Conservation (phyloP, 2,888 invertebrate genomes). For the Caenorhabditis virilis region DNA sequence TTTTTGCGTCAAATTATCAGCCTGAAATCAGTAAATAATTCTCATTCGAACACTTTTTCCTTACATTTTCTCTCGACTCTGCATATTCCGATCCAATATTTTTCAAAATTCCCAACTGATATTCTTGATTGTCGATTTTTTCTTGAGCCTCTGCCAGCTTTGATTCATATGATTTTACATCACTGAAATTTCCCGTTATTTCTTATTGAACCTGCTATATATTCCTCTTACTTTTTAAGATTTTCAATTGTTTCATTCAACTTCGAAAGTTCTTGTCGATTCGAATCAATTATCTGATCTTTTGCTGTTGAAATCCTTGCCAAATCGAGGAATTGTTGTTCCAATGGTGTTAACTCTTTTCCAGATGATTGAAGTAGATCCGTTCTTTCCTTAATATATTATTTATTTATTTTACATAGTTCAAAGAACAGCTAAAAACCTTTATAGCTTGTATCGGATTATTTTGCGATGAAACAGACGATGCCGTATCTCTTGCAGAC, state of each 20-base stretch:
- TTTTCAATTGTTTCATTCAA: conserved; percentile 30
- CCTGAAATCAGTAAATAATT: too few species aligned
- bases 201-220: not conserved
- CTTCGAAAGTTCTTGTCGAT: conserved; percentile 51
- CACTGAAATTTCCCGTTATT: not conserved
- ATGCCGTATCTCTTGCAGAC: conserved; percentile 13
- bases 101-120: conserved; percentile 50
- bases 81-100: conserved; percentile 41
- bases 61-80: conserved; percentile 40
- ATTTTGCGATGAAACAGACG: conserved; percentile 5
- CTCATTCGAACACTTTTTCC: too few species aligned
- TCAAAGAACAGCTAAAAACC: not conserved
- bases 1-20: conserved; percentile 13
- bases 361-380: conserved; percentile 14
- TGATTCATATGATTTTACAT: not conserved
- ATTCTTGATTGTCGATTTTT: conserved; percentile 36
- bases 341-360: conserved; percentile 45
- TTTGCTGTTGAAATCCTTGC: conserved; percentile 60
- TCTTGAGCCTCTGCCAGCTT: conserved; percentile 25
- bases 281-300: conserved; percentile 59
- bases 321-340: conserved; percentile 63
- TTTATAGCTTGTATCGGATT: conserved; percentile 33
- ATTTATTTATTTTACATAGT: not conserved
- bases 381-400: conserved; percentile 18
- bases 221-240: conserved; percentile 12